Evolutionary conservation across 1,140 invertebrate genomes (phyloP), one percentile per base, ranked within the genome.

Genomic region (Anadara kagoshimensis): DNA sequence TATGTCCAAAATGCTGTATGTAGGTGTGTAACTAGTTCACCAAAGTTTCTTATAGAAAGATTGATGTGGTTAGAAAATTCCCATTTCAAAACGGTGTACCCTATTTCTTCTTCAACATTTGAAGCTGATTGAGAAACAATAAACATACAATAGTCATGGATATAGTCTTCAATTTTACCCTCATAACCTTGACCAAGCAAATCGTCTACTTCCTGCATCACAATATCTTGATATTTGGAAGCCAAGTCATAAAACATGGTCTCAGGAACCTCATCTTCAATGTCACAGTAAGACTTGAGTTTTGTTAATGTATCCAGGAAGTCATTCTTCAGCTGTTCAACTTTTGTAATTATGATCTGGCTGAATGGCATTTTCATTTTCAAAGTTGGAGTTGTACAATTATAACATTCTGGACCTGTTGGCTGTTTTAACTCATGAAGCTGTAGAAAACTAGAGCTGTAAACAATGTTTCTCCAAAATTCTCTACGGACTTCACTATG

Each of bases 321-420:
- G 12, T 69, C 53, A 47, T 63, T 56, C 61, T 61, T 68, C 10
- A 22, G 59, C 44, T 56, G 54, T 57, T 43, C 18, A 70, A 49
- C 44, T 64, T 64, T 64, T 0, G 45, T 14, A 16, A 76, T 54
- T 18, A 79, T 14, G 1, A 67, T 11, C 24, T 24, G 20, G 54
- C 73, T 73, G 18, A 79, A 73, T 61, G 77, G 77, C 56, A 69
- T 63, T 8, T 65, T 59, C 8, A 73, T 18, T 20, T 11, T 16
- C 0, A 65, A 7, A 41, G 45, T 43, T 18, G 56, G 16, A 0
- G 61, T 22, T 8, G 36, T 65, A 36, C 69, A 73, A 7, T 36
- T 57, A 44, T 79, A 79, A 51, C 66, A 76, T 49, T 69, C 73
- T 26, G 73, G 72, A 11, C 73, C 68, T n/a, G 56, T 45, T n/a